These are phyloP conservation scores for Nasonia vitripennis DNA, from an alignment of 1,140 invertebrate species.

Conservation along the genomic window DNA sequence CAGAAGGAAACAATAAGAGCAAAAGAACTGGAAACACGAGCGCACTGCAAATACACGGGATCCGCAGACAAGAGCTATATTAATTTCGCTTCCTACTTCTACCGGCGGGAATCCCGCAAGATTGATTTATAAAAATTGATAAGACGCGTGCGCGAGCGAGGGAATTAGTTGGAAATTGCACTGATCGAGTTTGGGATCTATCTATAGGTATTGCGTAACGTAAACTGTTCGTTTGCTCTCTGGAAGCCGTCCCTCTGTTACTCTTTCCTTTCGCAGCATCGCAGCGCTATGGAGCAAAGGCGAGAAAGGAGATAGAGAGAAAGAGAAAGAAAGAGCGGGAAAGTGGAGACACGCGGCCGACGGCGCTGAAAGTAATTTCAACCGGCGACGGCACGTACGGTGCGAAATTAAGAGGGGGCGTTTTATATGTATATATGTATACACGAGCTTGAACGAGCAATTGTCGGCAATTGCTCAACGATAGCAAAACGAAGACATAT, in stretches of 20 bases:
- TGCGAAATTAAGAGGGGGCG: neutral
- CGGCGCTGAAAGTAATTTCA: neutral
- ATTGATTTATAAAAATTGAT: slow-evolving; percentile 36
- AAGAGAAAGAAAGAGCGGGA: no score
- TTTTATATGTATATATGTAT: neutral
- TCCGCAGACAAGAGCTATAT: no score
- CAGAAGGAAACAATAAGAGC: no score
- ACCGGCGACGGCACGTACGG: neutral
- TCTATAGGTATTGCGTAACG: neutral
- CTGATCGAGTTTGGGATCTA: slow-evolving; percentile 20
- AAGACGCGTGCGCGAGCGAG: neutral
- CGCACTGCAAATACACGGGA: no score
- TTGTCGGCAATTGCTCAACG: slow-evolving; percentile 10
- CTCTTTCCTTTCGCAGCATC: no score
- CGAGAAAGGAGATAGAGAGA: no score
- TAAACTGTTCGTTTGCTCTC: no score
- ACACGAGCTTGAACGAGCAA: neutral
- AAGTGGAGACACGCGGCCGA: no score
- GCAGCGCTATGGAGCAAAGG: no score
- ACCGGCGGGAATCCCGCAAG: neutral
- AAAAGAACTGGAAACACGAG: no score
- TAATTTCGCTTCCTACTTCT: no score
- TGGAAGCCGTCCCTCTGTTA: no score
- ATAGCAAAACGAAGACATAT: slow-evolving; percentile 11
- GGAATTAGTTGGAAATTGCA: slow-evolving; percentile 25